Base-by-base conservation (phyloP, 2,888 invertebrate species). In the Ypsolopha scabrella region DNA sequence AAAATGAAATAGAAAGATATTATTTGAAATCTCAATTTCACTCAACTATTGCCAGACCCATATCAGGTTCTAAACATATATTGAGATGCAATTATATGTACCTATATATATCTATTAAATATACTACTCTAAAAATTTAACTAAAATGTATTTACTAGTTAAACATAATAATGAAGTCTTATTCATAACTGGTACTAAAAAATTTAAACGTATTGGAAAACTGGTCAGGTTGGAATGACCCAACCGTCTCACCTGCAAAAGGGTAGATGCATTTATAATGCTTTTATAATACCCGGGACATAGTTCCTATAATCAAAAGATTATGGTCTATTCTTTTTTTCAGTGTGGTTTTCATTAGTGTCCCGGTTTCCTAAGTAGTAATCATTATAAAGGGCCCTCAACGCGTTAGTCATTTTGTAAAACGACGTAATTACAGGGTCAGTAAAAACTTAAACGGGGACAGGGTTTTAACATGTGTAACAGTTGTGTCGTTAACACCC, bases 251-350 rank as follows among this genome's bases (percentile, higher is more conserved):
- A 75, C 72, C 73, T 75, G 78, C 68, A 70, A 72, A 75, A 68
- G 78, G 75, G 72, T 79, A 81, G 78, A 85, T 83, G 75, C 56
- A 65, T 80, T 80, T 80, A 75, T 85, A 85, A 85, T 85, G 75
- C 72, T 64, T 64, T 79, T 82, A 76, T 82, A 83, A 81, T 79
- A 66, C 63, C 57, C 50, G 52, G 58, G 63, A 57, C 60, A 65
- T 61, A 60, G 41, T 46, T 74, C 67, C 74, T 72, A 77, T 80
- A 82, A 85, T 83, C 81, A 80, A 67, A 62, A 70, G 79, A 80
- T 83, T 81, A 77, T 62, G 59, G 63, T 63, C 57, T 68, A 65
- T 64, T 78, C 75, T 66, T 85, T 86, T 85, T 86, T 85, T 85
- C 85, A 85, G 82, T 83, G 68, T 63, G 60, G 68, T 70, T 74